phyloP scores from a whole-genome alignment of 2,797 vertebrate species.

The Acropternis orthonyx region DNA sequence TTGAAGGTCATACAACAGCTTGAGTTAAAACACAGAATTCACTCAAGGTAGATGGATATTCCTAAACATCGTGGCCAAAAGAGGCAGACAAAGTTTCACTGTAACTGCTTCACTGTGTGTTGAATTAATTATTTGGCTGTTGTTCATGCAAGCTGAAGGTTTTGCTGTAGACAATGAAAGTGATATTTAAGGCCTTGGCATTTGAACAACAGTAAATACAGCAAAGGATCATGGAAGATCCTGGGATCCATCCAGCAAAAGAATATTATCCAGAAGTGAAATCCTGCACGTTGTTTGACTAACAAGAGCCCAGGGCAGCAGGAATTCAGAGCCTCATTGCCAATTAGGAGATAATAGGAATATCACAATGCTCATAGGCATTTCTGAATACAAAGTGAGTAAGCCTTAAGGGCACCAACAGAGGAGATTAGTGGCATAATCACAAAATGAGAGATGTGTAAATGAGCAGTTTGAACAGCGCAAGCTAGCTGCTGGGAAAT shows the following conservation, averaged over 20 bases:
- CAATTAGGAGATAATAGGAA: constrained; percentile 2
- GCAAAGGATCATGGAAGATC: not conserved
- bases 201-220: not conserved
- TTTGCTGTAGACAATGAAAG: not conserved
- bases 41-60: not conserved
- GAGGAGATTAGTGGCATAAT: not conserved
- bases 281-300: not conserved
- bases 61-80: not conserved
- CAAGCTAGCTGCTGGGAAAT: not conserved
- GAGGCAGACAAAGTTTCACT: not conserved
- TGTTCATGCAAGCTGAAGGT: not conserved
- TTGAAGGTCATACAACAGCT: not conserved
- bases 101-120: not conserved
- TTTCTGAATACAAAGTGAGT: not conserved
- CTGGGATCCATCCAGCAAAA: not conserved
- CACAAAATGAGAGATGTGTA: not conserved
- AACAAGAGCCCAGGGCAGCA: not conserved
- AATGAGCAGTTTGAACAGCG: not conserved
- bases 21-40: not conserved
- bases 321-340: not conserved
- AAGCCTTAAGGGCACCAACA: not conserved
- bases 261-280: not conserved
- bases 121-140: not conserved
- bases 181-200: not conserved
- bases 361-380: not conserved